Evolutionary conservation across 2,888 invertebrate species (phyloP), one percentile per base, ranked within the genome.

Genomic region (Chrysolina haemoptera): DNA sequence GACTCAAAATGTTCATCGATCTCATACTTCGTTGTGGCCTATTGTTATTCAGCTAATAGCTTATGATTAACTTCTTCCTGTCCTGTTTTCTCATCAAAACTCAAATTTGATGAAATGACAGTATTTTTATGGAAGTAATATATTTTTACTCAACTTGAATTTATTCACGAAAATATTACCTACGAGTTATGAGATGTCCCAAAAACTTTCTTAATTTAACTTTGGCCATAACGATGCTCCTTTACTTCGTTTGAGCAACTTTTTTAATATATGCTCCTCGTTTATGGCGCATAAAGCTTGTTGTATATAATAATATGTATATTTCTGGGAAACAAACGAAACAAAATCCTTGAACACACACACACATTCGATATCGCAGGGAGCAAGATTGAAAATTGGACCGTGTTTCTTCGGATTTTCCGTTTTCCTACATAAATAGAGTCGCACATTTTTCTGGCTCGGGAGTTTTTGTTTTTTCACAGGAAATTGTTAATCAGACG

Each of bases 401-500:
- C 69, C 46, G 50, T 35, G 59, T 59, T 27, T 59, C 59, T 27
- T 27, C 14, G 27, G 16, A 59, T 69, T 69, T 69, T 69, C 69
- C 65, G 46, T n/a, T 59, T 41, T 27, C 48, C 59, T 65, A 65
- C 55, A 62, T 66, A 77, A 77, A 77, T 74, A 75, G 70, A 71
- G 70, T 74, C 62, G 73, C 75, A 78, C 77, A 76, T 75, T 76
- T 70, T 75, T 65, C 16, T 70, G 66, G 65, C 77, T 78, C 74
- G 74, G 76, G 67, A 77, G 69, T 77, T 77, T 11, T 77, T 75
- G 74, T 67, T 77, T 77, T 77, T 79, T 70, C 59, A 3, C 66
- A 71, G 74, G 73, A 71, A 76, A 77, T 74, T 74, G 74, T 74
- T 74, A 76, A 76, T 77, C 77, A 74, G 75, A 78, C 35, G 35